Evolutionary conservation across 2,113 vertebrate genomes (phyloP).

Genomic region (Pteropus alecto): DNA sequence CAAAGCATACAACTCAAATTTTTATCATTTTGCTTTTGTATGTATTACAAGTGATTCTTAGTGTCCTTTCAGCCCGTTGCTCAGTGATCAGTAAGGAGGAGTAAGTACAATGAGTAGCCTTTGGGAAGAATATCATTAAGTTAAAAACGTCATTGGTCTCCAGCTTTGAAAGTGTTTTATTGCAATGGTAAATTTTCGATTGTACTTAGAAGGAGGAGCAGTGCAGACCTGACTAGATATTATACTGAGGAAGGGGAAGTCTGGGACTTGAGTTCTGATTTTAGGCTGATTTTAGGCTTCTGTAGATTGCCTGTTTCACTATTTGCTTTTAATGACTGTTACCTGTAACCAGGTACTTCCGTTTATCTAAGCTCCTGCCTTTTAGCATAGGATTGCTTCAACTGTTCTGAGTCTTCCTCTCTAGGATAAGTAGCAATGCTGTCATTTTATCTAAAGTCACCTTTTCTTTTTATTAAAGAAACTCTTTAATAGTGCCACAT

Average conservation of each 20-base stretch:
- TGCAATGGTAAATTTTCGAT: background rate
- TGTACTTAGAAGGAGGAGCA: background rate
- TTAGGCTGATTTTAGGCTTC: background rate
- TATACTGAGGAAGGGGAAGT: background rate
- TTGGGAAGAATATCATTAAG: background rate
- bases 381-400: background rate
- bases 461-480: slow-evolving; percentile 46
- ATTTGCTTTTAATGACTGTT: background rate
- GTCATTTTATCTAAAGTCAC: slow-evolving; percentile 56
- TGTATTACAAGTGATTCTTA: background rate
- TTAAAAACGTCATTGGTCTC: background rate
- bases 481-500: slow-evolving; percentile 53
- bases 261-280: background rate
- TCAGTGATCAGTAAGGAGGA: background rate
- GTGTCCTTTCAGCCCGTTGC: background rate
- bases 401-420: background rate
- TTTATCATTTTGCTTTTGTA: background rate
- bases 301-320: background rate
- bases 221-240: background rate
- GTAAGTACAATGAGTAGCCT: background rate
- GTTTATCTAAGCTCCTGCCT: slow-evolving; percentile 8
- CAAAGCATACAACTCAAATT: background rate
- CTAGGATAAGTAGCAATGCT: slow-evolving; percentile 29
- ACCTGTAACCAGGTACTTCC: background rate
- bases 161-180: background rate